phyloP scores from a whole-genome alignment of 2,113 vertebrate species.

The Mesembrinibis cayennensis region DNA sequence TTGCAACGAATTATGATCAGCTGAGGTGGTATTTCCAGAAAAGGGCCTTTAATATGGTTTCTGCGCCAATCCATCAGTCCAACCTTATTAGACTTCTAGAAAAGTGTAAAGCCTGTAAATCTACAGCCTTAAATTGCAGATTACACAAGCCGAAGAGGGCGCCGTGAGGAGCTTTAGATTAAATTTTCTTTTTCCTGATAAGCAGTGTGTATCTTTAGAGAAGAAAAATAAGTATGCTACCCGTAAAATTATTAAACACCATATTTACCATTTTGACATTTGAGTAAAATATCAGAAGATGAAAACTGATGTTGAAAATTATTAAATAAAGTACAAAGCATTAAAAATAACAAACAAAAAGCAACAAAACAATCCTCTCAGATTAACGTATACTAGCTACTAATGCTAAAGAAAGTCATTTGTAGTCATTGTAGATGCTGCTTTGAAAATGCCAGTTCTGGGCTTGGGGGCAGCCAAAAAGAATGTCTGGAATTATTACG shows the following conservation, averaged over 20 bases:
- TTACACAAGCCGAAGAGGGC: not conserved
- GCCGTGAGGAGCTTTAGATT: not conserved
- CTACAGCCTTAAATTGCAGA: not conserved
- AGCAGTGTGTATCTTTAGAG: not conserved
- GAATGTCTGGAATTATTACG: not conserved
- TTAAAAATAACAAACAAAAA: not conserved
- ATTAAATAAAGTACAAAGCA: not conserved
- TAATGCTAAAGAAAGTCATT: not conserved
- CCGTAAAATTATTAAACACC: not conserved
- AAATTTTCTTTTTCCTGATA: not conserved
- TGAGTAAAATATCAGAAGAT: not conserved
- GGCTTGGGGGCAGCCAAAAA: not conserved
- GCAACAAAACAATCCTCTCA: not conserved
- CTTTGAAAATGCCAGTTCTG: not conserved
- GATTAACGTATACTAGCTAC: not conserved
- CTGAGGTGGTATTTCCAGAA: not conserved
- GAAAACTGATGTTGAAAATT: not conserved
- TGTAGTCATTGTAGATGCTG: not conserved
- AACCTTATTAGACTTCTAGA: not conserved
- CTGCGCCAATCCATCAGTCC: not conserved
- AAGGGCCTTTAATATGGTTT: not conserved
- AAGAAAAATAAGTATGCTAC: not conserved
- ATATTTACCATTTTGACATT: not conserved
- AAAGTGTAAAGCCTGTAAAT: constrained; percentile 5
- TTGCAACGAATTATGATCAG: not conserved